phyloP scores from a whole-genome alignment of 1,140 invertebrate species.

The Trissolcus basalis region DNA sequence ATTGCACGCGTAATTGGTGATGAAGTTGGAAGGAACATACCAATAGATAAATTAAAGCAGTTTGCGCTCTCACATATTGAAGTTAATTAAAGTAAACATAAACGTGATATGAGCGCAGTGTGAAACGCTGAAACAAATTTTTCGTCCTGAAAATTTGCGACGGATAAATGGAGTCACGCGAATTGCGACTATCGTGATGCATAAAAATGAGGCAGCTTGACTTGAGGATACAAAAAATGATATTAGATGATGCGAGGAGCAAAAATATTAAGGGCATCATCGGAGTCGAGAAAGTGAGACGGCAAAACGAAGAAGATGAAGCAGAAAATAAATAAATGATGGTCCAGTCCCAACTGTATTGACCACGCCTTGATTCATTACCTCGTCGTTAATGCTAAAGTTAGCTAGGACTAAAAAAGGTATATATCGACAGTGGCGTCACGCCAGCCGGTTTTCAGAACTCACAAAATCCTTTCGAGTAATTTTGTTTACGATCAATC shows the following conservation, averaged over 20 bases:
- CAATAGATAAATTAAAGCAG: too few relatives aligned
- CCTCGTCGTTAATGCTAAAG: slow-evolving; percentile 30
- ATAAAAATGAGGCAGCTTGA: too few relatives aligned
- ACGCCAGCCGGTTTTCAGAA: slow-evolving; percentile 11
- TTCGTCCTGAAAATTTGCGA: too few relatives aligned
- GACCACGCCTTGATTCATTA: slow-evolving; percentile 61
- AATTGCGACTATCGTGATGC: too few relatives aligned
- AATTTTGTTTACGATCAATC: neutral
- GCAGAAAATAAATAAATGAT: slow-evolving; percentile 27
- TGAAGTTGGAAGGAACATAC: neutral
- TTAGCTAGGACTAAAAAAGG: slow-evolving; percentile 1
- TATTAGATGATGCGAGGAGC: neutral
- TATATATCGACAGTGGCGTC: slow-evolving; percentile 1
- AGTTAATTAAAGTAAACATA: too few relatives aligned
- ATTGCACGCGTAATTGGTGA: too few relatives aligned
- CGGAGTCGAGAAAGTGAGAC: neutral
- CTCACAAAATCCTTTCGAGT: slow-evolving; percentile 13
- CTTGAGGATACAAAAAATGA: too few relatives aligned
- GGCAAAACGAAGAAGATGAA: slow-evolving; percentile 5
- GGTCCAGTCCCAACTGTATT: slow-evolving; percentile 53
- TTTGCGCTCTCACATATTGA: neutral
- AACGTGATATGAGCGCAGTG: too few relatives aligned
- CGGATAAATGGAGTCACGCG: too few relatives aligned
- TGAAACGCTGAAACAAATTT: too few relatives aligned
- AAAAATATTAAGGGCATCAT: neutral